Evolutionary conservation across 2,888 invertebrate genomes (phyloP).

Genomic region (Macrophya alboannulata): DNA sequence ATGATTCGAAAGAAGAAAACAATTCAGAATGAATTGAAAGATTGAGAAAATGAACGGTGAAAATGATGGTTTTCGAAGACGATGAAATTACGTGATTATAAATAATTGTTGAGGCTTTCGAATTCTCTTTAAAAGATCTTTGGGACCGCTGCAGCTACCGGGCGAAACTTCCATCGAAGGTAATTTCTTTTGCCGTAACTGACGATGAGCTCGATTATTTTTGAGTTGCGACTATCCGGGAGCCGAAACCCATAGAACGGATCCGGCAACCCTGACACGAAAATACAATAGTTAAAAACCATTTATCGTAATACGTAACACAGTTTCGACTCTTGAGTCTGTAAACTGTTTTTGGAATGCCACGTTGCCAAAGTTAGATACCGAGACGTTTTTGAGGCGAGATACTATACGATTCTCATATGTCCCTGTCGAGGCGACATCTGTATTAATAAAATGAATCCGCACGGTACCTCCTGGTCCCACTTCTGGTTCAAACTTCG

Average conservation of each 20-base stretch:
- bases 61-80: background rate
- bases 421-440: constrained; percentile 87
- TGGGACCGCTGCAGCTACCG: background rate
- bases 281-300: constrained; percentile 72
- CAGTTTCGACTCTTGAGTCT: constrained; percentile 67
- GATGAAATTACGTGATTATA: background rate
- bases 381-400: constrained; percentile 64
- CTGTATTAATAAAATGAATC: constrained; percentile 89
- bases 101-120: background rate
- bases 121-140: background rate
- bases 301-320: constrained; percentile 73
- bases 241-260: constrained; percentile 57
- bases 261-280: constrained; percentile 73
- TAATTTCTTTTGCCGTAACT: constrained; percentile 30
- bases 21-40: background rate
- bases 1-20: background rate
- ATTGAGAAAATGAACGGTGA: background rate
- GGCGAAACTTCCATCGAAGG: constrained; percentile 54
- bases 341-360: constrained; percentile 77
- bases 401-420: constrained; percentile 82
- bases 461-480: constrained; percentile 86
- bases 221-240: constrained; percentile 54
- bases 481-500: constrained; percentile 90
- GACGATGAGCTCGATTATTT: constrained; percentile 62
- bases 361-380: constrained; percentile 70